Evolutionary conservation across 2,113 vertebrate species (phyloP).

Genomic region (Pollimyrus isidori): DNA sequence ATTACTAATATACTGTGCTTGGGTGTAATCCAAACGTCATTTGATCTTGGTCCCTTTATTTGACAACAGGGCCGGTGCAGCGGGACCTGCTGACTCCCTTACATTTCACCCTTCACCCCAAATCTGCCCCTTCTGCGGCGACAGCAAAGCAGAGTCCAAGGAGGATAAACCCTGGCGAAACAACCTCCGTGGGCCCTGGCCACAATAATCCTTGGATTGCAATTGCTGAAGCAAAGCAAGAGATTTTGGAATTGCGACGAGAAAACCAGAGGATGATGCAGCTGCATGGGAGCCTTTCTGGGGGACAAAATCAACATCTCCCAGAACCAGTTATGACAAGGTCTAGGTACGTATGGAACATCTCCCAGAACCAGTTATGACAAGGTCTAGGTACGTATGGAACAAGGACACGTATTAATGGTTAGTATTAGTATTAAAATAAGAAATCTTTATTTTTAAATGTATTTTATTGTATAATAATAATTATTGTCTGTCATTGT

Average conservation of each 20-base stretch:
- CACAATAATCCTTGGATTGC: constrained; percentile 40
- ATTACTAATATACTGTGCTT: neutral
- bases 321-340: constrained; percentile 30
- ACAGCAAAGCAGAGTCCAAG: constrained; percentile 16
- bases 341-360: constrained; percentile 3
- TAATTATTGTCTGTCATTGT: too few relatives aligned
- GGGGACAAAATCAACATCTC: constrained; percentile 20
- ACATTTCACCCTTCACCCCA: constrained; percentile 42
- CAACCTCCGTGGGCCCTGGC: constrained; percentile 24
- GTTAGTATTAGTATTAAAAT: too few relatives aligned
- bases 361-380: constrained; percentile 26
- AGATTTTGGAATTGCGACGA: constrained; percentile 46
- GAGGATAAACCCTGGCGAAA: constrained; percentile 27
- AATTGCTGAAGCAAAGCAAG: constrained; percentile 44
- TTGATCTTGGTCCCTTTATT: neutral
- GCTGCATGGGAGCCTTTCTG: constrained; percentile 29
- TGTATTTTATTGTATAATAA: too few relatives aligned
- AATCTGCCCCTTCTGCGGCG: neutral
- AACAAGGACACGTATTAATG: neutral
- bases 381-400: neutral
- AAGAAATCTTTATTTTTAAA: too few relatives aligned
- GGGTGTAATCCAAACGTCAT: neutral
- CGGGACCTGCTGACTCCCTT: constrained; percentile 55
- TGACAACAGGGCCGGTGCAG: constrained; percentile 9
- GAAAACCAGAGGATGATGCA: constrained; percentile 50